Evolutionary conservation across 2,113 vertebrate genomes (phyloP).

Genomic region (Osmerus mordax): DNA sequence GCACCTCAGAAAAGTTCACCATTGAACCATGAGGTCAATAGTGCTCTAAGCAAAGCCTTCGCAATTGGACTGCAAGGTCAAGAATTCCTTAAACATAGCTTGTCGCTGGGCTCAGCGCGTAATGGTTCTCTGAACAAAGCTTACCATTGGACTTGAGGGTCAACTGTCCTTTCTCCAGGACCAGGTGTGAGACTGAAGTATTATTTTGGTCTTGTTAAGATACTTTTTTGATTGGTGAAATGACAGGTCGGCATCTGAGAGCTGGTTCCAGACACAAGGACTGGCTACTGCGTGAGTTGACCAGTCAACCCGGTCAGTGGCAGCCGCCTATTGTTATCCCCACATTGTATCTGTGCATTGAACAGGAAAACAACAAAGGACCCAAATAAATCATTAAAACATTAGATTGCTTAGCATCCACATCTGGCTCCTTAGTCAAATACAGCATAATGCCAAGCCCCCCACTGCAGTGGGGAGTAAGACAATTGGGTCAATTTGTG

Average conservation of each 20-base stretch:
- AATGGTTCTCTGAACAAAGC: constrained; percentile 44
- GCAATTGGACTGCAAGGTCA: constrained; percentile 54
- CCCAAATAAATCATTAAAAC: constrained; percentile 69
- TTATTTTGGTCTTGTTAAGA: not conserved
- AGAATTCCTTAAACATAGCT: constrained; percentile 56
- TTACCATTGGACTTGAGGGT: constrained; percentile 41
- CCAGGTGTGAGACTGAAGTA: constrained; percentile 17
- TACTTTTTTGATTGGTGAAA: constrained; percentile 32
- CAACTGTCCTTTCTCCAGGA: constrained; percentile 18
- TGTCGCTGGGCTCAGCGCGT: constrained; percentile 33
- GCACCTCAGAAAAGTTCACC: constrained; percentile 56
- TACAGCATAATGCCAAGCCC: constrained; percentile 40
- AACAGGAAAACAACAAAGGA: constrained; percentile 68
- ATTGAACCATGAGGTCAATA: constrained; percentile 62
- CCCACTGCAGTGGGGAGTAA: constrained; percentile 50
- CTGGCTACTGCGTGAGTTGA: constrained; percentile 47
- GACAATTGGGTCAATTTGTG: constrained; percentile 70
- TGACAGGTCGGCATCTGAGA: constrained; percentile 37
- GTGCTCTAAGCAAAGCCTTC: constrained; percentile 45
- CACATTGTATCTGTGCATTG: constrained; percentile 68
- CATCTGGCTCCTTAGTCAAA: constrained; percentile 66
- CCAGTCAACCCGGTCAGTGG: constrained; percentile 48
- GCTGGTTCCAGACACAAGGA: constrained; percentile 39
- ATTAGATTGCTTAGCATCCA: constrained; percentile 57
- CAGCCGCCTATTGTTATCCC: constrained; percentile 64